Evolutionary conservation across 2,797 vertebrate genomes (phyloP).

Genomic region (Mormyrops boulengeri): DNA sequence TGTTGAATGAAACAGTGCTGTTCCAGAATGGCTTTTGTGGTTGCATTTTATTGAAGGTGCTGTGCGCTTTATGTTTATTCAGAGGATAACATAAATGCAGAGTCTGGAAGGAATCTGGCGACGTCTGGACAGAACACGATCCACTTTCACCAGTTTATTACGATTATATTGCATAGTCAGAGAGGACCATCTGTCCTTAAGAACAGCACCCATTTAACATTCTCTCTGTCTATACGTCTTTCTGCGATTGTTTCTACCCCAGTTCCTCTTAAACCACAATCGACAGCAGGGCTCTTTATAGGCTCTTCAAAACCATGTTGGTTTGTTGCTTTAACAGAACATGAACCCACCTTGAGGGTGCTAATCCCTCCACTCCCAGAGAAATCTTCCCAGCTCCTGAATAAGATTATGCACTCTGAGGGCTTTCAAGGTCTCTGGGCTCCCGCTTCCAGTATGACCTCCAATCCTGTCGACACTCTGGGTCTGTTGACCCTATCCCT

Average conservation of each 20-base stretch:
- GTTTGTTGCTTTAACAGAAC: background rate
- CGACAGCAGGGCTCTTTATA: background rate
- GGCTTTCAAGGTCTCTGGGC: slow-evolving; percentile 42
- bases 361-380: background rate
- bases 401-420: slow-evolving; percentile 38
- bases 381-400: background rate
- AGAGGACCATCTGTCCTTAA: background rate
- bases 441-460: slow-evolving; percentile 56
- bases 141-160: slow-evolving; percentile 8
- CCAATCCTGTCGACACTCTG: slow-evolving; percentile 54
- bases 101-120: slow-evolving; percentile 10
- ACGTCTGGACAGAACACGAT: slow-evolving; percentile 23
- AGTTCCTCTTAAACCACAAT: background rate
- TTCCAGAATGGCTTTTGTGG: slow-evolving; percentile 12
- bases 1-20: background rate
- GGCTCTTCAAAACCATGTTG: background rate
- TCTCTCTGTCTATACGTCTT: background rate
- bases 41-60: slow-evolving; percentile 17
- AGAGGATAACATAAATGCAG: slow-evolving; percentile 18
- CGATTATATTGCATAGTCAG: slow-evolving; percentile 23
- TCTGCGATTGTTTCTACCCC: background rate
- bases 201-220: background rate
- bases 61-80: slow-evolving; percentile 16
- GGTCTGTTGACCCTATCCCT: slow-evolving; percentile 36
- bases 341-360: background rate